Evolutionary conservation across 2,113 vertebrate genomes (phyloP).

Genomic region (Pseudorectes ferrugineus): DNA sequence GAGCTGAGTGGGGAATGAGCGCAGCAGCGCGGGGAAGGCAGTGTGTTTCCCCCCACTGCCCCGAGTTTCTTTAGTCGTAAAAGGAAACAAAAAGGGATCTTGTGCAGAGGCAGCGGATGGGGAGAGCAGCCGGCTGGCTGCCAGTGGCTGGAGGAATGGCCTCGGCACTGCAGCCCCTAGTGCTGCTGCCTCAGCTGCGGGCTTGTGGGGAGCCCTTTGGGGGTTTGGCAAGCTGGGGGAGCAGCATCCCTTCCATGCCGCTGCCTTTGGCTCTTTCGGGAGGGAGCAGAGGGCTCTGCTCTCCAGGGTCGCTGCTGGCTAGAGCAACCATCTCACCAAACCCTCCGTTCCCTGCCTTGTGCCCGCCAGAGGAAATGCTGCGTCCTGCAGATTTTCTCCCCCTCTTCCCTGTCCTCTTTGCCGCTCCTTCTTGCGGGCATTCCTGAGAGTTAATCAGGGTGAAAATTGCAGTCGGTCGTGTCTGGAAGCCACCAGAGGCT

Average conservation of each 20-base stretch:
- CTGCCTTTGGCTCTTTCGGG: not conserved
- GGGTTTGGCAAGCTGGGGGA: not conserved
- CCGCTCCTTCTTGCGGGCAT: constrained; percentile 55
- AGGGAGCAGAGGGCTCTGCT: not conserved
- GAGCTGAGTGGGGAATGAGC: not conserved
- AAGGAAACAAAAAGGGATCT: constrained; percentile 62
- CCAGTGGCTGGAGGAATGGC: constrained; percentile 13
- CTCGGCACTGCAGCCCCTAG: not conserved
- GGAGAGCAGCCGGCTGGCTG: constrained; percentile 28
- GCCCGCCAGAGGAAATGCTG: not conserved
- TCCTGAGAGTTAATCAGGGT: constrained; percentile 77
- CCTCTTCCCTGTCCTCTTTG: not conserved
- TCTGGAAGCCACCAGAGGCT: constrained; percentile 66
- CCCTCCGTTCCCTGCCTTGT: not conserved
- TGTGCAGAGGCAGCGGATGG: not conserved
- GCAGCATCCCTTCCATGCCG: accelerated
- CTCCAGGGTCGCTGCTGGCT: not conserved
- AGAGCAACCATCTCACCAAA: not conserved
- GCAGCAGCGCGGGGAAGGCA: not conserved
- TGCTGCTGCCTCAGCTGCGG: not conserved
- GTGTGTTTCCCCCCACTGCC: not conserved
- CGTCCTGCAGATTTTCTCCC: not conserved
- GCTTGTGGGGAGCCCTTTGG: not conserved
- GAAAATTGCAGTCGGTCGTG: constrained; percentile 71
- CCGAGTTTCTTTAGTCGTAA: not conserved